Base-by-base conservation (phyloP, 92 coral and sea anemone genomes). In the Epizoanthus rinbou region DNA sequence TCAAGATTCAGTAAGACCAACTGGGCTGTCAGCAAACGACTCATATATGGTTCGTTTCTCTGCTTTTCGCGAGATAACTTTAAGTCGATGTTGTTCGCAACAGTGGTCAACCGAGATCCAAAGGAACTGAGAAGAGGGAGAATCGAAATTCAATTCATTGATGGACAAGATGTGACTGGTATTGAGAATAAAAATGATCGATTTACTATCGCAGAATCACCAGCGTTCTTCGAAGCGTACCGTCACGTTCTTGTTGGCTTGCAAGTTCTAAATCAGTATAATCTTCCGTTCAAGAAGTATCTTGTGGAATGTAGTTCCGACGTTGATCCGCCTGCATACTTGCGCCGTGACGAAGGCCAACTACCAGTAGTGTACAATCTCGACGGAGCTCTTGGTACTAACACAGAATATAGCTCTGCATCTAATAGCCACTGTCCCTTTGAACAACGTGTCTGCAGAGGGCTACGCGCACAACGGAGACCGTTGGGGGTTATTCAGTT, bases 301-400 rank as follows among this genome's bases (percentile, higher is more conserved):
- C 86, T 82, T 39, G 86, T 82, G 53, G 76, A 82, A 14, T 82
- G 86, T 43, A 82, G 63, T 17, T 62, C 80, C 8, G 79, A 82
- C 4, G 86, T 82, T n/a, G 79, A 70, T n/a, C 65, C 75, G 6
- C 86, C 86, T 6, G 17, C 8, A 64, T 82, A 82, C 14, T 62
- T 82, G 11, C 33, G 80, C 9, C 8, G 9, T 3, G 39, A 10
- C n/a, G 78, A 69, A 35, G 19, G 8, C 65, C 28, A 71, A 37
- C 39, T 80, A 2, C 85, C 82, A 8, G 89, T 79, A 5, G 54
- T 80, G 58, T 93, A 86, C 33, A 75, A 85, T 54, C 82, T 93
- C 11, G 86, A 76, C 22, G 57, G 59, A 68, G 92, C 86, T 17
- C 86, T 94, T 3, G 71, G 72, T 6, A 58, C 75, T 28, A 57